Evolutionary conservation across 1,140 invertebrate species (phyloP).

Genomic region (Pseudomyrmex concolor): DNA sequence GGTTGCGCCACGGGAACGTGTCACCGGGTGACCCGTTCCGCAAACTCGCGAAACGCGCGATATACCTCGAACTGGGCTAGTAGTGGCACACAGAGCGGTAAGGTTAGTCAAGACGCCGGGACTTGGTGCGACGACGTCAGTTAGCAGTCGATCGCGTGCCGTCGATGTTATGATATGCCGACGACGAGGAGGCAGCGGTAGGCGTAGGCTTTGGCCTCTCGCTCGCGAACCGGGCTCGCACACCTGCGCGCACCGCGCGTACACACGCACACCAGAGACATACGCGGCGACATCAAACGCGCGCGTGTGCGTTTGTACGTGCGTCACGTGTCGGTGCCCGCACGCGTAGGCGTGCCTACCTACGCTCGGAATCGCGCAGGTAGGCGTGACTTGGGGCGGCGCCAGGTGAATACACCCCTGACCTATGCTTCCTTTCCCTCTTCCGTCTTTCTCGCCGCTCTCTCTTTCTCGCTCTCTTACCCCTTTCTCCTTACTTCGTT

Average conservation of each 20-base stretch:
- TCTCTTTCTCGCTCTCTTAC: slow-evolving; percentile 2
- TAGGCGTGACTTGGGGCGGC: slow-evolving; percentile 84
- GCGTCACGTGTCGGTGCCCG: slow-evolving; percentile 74
- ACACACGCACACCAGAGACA: background rate
- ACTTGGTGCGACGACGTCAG: background rate
- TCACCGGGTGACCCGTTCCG: slow-evolving; percentile 71
- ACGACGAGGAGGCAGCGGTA: slow-evolving; percentile 70
- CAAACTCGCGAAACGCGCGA: slow-evolving; percentile 66
- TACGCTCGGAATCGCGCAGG: slow-evolving; percentile 80
- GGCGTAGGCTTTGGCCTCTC: slow-evolving; percentile 71
- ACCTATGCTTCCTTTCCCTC: slow-evolving; percentile 73
- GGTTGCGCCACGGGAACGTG: slow-evolving; percentile 56
- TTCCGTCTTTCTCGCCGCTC: slow-evolving; percentile 16
- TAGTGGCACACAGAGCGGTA: slow-evolving; percentile 64
- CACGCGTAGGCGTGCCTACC: slow-evolving; percentile 80
- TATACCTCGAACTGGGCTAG: slow-evolving; percentile 68
- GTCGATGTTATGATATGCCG: slow-evolving; percentile 63
- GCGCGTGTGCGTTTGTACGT: slow-evolving; percentile 50
- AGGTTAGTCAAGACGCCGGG: slow-evolving; percentile 30
- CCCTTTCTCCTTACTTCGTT: background rate
- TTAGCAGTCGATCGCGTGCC: slow-evolving; percentile 39
- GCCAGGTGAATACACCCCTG: slow-evolving; percentile 83
- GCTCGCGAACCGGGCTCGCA: slow-evolving; percentile 42
- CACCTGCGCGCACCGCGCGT: background rate
- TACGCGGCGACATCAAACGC: background rate